Percentiles rank a stretch among this genome's conserved stretches.
phyloP scores from a whole-genome alignment of 2,888 invertebrate genomes.

The Eupithecia exiguata region DNA sequence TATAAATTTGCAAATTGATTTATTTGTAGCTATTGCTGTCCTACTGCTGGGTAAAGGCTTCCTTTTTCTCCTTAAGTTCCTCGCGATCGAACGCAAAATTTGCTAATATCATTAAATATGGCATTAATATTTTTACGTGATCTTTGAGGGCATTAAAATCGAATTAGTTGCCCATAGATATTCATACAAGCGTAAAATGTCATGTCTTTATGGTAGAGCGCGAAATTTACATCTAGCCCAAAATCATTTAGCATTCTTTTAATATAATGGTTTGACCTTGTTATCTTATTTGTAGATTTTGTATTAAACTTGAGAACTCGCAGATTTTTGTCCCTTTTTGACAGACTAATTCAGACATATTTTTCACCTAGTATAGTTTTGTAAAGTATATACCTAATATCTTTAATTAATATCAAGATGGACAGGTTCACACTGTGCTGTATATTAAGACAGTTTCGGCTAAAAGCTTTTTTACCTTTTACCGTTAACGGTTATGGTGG shows the following conservation, averaged over 20 bases:
- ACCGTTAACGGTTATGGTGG: constrained; percentile 55
- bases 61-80: too few species aligned
- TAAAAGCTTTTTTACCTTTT: constrained; percentile 55
- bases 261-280: neutral
- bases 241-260: neutral
- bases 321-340: neutral
- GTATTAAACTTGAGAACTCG: neutral
- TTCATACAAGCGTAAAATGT: constrained; percentile 19
- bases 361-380: neutral
- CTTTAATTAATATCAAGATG: neutral
- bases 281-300: neutral
- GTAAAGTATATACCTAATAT: neutral
- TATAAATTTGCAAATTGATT: neutral
- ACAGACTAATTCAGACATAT: too few species aligned
- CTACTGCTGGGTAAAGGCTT: too few species aligned
- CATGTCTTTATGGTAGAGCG: neutral
- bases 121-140: constrained; percentile 45
- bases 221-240: neutral
- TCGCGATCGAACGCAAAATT: constrained; percentile 14
- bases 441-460: constrained; percentile 48
- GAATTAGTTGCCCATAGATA: constrained; percentile 26
- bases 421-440: neutral
- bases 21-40: too few species aligned
- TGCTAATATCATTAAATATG: constrained; percentile 27
- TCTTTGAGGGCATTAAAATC: constrained; percentile 29